Evolutionary conservation across 2,113 vertebrate genomes (phyloP).

Genomic region (Quiscalus mexicanus): DNA sequence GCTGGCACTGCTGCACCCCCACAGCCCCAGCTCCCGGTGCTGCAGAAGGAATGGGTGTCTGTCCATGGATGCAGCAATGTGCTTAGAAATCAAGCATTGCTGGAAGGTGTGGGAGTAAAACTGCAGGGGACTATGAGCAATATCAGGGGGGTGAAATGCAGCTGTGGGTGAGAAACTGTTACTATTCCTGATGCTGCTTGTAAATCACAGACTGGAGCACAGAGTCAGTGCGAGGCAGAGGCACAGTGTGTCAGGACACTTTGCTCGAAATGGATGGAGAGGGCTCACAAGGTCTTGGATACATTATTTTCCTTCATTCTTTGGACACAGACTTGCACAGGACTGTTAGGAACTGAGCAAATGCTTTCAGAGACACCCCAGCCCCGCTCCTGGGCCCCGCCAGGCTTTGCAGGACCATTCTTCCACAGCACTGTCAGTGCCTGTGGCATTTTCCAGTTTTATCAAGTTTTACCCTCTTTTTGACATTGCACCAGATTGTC

Average conservation of each 20-base stretch:
- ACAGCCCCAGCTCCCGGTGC: neutral
- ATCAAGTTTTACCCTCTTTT: neutral
- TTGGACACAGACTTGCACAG: neutral
- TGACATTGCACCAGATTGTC: neutral
- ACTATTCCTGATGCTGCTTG: neutral
- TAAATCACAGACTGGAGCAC: neutral
- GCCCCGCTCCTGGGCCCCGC: too few relatives aligned
- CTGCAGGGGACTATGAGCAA: neutral
- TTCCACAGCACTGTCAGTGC: rapidly evolving
- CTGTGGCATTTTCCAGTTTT: neutral
- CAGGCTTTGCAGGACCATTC: neutral
- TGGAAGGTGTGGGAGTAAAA: neutral
- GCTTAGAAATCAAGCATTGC: neutral
- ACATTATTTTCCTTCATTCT: neutral
- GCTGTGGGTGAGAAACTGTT: neutral
- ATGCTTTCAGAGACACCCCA: neutral
- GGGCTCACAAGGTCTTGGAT: neutral
- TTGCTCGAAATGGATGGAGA: neutral
- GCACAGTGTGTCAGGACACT: rapidly evolving
- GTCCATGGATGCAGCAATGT: rapidly evolving
- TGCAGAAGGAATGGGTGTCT: rapidly evolving
- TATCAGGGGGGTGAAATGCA: neutral
- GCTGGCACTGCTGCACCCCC: neutral
- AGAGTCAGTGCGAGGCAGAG: neutral
- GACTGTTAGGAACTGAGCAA: neutral